Percentiles rank a stretch among this genome's conserved stretches.
phyloP scores from a whole-genome alignment of 2,797 vertebrate species.

The Myotis myotis region DNA sequence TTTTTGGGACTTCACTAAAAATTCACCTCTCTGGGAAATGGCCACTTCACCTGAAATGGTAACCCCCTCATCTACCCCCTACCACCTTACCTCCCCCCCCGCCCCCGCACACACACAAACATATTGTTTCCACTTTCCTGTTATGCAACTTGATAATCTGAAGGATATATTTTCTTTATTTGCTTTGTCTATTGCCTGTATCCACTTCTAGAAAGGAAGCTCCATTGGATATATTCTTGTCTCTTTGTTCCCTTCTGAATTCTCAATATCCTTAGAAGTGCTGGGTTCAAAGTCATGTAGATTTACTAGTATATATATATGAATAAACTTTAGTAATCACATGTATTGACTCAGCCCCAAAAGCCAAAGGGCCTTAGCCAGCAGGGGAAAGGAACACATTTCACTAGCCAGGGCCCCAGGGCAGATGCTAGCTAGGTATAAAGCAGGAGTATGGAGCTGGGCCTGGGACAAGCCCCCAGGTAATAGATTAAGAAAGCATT shows the following conservation, averaged over 20 bases:
- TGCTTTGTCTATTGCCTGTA: background rate
- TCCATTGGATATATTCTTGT: background rate
- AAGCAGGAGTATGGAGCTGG: background rate
- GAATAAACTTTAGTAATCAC: background rate
- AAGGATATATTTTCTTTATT: background rate
- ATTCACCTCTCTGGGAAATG: background rate
- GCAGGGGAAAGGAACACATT: background rate
- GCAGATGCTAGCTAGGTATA: background rate
- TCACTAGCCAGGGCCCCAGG: background rate
- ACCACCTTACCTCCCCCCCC: too few species aligned
- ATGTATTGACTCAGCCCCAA: background rate
- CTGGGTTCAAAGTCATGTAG: background rate
- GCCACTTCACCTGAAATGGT: background rate
- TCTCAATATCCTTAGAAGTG: background rate
- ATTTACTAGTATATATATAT: background rate
- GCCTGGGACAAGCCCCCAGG: background rate
- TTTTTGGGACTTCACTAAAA: background rate
- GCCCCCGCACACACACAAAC: background rate
- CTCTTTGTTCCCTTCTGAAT: background rate
- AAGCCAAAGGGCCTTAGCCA: background rate
- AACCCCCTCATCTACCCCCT: background rate
- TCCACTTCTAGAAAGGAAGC: background rate
- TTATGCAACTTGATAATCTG: background rate
- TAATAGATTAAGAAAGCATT: conserved; percentile 58
- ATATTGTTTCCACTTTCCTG: background rate